Percentiles rank a stretch among this genome's conserved stretches.
Evolutionary conservation across 2,113 vertebrate genomes (phyloP).

Genomic region (Nycticebus coucang): DNA sequence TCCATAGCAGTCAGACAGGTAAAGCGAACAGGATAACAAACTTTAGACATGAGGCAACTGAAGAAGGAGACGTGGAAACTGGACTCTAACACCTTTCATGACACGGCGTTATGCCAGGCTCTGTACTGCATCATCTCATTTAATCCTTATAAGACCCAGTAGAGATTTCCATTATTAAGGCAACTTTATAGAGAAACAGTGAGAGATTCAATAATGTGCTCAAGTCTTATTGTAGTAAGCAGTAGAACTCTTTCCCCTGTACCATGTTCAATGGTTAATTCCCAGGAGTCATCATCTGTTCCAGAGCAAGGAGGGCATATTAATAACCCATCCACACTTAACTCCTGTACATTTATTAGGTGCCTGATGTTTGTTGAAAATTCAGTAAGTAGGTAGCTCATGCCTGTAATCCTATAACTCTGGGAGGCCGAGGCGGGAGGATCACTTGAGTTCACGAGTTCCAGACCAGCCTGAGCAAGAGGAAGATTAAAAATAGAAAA

Average conservation of each 20-base stretch:
- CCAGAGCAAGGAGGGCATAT: not conserved
- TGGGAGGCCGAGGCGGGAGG: no score
- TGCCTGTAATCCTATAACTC: no score
- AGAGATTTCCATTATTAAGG: not conserved
- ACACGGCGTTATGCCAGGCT: not conserved
- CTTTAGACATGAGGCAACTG: not conserved
- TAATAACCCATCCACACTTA: fast-evolving
- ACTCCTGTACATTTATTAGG: fast-evolving
- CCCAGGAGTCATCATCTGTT: not conserved
- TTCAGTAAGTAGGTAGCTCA: not conserved
- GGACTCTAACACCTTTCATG: not conserved
- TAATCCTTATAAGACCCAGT: not conserved
- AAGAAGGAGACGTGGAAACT: not conserved
- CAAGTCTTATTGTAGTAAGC: not conserved
- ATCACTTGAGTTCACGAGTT: no score
- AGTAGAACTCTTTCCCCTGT: no score
- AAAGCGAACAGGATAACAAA: not conserved
- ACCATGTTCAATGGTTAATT: not conserved
- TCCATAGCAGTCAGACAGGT: no score
- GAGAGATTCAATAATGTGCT: not conserved
- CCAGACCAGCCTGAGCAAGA: no score
- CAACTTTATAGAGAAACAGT: not conserved
- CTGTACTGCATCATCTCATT: not conserved
- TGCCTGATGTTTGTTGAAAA: not conserved
- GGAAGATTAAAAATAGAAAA: no score